A percentile compares a stretch with the other conserved stretches of the same genome.
These are phyloP conservation scores for Neogobius melanostomus DNA, from an alignment of 2,113 vertebrate genomes.

Conservation along the genomic window DNA sequence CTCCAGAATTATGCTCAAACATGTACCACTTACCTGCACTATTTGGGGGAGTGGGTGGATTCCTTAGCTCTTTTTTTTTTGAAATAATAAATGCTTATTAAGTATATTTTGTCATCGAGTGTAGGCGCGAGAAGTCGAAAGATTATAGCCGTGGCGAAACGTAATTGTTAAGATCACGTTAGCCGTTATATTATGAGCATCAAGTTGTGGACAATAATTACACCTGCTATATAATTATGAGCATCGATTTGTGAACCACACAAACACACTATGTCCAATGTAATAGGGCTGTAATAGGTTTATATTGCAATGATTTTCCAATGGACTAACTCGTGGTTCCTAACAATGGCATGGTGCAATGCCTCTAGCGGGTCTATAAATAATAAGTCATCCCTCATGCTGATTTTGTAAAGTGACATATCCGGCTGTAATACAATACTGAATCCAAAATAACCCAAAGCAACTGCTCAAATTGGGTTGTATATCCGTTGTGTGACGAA, in stretches of 20 bases:
- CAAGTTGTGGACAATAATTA: background rate
- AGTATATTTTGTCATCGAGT: background rate
- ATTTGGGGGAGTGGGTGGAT: background rate
- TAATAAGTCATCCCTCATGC: background rate
- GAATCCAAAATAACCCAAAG: constrained; percentile 2
- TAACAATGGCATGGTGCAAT: constrained; percentile 6
- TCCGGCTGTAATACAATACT: background rate
- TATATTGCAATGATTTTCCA: background rate
- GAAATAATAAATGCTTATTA: background rate
- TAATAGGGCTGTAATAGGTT: background rate
- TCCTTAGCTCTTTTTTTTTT: constrained; percentile 12
- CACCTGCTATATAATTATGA: background rate
- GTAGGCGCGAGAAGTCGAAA: background rate
- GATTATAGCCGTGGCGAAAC: background rate
- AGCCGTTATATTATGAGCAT: background rate
- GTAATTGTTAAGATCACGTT: background rate
- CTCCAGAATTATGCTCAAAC: constrained; percentile 7
- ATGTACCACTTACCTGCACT: constrained; percentile 6
- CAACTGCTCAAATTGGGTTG: background rate
- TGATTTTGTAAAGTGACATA: constrained; percentile 1
- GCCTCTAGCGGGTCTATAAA: background rate
- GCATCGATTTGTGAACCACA: background rate
- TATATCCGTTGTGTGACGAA: background rate
- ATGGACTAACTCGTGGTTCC: background rate
- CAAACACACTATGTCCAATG: background rate